phyloP scores from a whole-genome alignment of 2,888 invertebrate genomes.

The Cybosia mesomella region DNA sequence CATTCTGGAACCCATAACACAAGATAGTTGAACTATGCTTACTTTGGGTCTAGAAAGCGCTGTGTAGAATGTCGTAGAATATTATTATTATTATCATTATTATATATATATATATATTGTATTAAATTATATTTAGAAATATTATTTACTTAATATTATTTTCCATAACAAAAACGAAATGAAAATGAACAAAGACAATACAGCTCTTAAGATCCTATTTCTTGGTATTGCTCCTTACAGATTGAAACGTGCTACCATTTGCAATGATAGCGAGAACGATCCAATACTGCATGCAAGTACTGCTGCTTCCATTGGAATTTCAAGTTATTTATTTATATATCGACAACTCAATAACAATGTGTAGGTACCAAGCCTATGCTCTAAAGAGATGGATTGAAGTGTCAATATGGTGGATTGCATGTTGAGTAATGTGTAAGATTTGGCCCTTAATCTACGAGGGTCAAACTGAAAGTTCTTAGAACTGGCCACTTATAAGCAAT shows the following conservation, averaged over 20 bases:
- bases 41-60: too few species aligned
- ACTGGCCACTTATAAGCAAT: too few species aligned
- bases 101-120: too few species aligned
- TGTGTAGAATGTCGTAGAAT: too few species aligned
- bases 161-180: not conserved
- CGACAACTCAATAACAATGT: not conserved
- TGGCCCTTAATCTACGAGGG: too few species aligned
- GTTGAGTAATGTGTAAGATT: not conserved
- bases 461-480: too few species aligned
- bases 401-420: not conserved
- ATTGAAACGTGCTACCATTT: slow-evolving; percentile 36
- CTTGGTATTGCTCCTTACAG: slow-evolving; percentile 20
- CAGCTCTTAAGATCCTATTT: not conserved
- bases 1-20: too few species aligned
- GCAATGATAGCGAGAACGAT: slow-evolving; percentile 23
- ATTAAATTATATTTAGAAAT: too few species aligned
- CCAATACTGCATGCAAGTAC: slow-evolving; percentile 28
- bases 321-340: not conserved
- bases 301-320: not conserved
- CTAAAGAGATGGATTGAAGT: not conserved
- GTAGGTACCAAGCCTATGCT: not conserved
- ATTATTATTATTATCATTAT: too few species aligned
- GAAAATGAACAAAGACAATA: not conserved
- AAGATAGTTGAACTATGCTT: too few species aligned
- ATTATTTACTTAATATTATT: too few species aligned